Base-by-base conservation (phyloP, 2,797 vertebrate species). In the Eidolon dupreanum region DNA sequence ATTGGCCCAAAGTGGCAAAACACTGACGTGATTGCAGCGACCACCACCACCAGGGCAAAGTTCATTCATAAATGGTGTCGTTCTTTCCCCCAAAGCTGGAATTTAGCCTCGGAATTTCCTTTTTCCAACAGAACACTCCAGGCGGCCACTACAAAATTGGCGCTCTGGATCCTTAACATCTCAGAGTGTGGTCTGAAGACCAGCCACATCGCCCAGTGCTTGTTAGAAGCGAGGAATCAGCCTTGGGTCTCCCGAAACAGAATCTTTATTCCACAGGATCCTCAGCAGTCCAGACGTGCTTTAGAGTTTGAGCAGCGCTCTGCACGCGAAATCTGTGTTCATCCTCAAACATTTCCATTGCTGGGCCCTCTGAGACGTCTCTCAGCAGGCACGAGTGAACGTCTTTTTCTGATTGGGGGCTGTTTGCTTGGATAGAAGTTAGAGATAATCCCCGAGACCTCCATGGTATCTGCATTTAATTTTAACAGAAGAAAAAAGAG, bases 91-190 rank as follows among this genome's bases (percentile, higher is more conserved):
- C 0, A 70, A 81, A 82, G 20, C 9, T 46, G 65, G 16, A 17
- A 70, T 68, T 61, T 49, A 87, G 13, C 12, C 8, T 70, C 20
- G 65, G 15, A 79, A 78, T 82, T 33, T 88, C 46, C 31, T 55
- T 57, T 95, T 78, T 36, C 31, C 31, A 38, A 33, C 2, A 5
- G 12, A 33, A 4, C 8, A 33, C 22, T 31, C 41, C 4, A 41
- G 41, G 31, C 5, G 33, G 36, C 11, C 26, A 17, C 0, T 1
- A 12, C 0, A 63, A 57, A 90, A 43, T 2, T n/a, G 20, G 1
- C 1, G 1, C 0, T 4, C 16, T 13, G 8, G 13, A 38, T 38
- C 11, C 5, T 68, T 4, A 5, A 5, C 22, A 1, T 59, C 8
- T 66, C 7, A 43, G 28, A 88, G 19, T 16, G 19, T 22, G 15